Conservation (phyloP, 2,797 vertebrate genomes). For the Phaenicophaeus curvirostris region DNA sequence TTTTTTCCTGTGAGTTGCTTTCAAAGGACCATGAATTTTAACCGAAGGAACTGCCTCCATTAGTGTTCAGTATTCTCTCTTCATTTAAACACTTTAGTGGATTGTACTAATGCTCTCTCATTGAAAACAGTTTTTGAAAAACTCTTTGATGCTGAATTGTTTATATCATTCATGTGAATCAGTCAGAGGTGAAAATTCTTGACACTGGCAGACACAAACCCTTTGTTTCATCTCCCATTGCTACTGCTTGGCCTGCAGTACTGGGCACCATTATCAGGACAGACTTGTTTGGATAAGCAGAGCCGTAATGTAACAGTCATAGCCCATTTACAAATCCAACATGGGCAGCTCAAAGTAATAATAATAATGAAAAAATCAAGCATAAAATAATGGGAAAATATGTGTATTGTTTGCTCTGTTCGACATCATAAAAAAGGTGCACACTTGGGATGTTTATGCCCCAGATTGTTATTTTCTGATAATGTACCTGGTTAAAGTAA, state of each 20-base stretch:
- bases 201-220: background rate
- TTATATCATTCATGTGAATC: background rate
- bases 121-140: background rate
- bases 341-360: constrained; percentile 33
- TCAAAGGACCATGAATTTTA: background rate
- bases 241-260: background rate
- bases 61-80: background rate
- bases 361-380: constrained; percentile 45
- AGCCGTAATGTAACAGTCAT: background rate
- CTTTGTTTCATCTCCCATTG: background rate
- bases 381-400: constrained; percentile 64
- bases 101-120: background rate
- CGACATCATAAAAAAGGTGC: constrained; percentile 59
- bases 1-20: background rate
- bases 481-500: constrained; percentile 73
- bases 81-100: background rate
- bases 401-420: constrained; percentile 64
- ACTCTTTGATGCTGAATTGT: background rate
- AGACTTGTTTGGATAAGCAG: constrained; percentile 16
- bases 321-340: constrained; percentile 45
- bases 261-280: background rate
- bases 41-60: background rate
- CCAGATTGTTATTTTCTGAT: constrained; percentile 75
- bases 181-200: background rate
- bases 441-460: constrained; percentile 66